Conservation (phyloP, 2,888 invertebrate species). For the Idaea aversata region DNA sequence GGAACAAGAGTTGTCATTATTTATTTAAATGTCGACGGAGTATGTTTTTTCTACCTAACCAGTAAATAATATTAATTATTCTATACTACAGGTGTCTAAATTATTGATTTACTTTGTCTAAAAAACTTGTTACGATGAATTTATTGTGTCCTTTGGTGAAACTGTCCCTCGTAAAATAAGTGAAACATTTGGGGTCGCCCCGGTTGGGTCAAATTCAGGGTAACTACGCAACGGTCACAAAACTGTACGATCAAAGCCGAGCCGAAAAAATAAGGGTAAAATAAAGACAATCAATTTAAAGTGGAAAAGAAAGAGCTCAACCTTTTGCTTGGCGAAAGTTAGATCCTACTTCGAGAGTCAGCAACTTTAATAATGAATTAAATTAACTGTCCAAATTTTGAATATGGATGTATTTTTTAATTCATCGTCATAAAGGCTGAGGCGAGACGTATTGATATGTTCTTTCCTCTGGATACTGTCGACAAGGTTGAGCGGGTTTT, state of each 20-base stretch:
- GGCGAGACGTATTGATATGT: too few species aligned
- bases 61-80: background rate
- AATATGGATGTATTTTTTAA: too few species aligned
- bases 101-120: constrained; percentile 55
- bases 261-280: constrained; percentile 5
- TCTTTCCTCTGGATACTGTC: too few species aligned
- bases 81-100: constrained; percentile 35
- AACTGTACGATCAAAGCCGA: constrained; percentile 17
- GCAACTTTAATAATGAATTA: too few species aligned
- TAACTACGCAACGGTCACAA: constrained; percentile 36
- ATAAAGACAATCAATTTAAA: background rate
- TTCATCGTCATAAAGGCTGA: too few species aligned
- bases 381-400: too few species aligned
- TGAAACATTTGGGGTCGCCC: constrained; percentile 24
- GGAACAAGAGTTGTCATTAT: background rate
- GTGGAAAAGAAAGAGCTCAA: background rate
- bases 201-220: constrained; percentile 33
- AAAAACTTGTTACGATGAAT: constrained; percentile 37
- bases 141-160: constrained; percentile 31
- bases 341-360: too few species aligned
- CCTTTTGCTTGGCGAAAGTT: too few species aligned
- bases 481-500: too few species aligned
- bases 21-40: background rate
- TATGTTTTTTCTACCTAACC: background rate
- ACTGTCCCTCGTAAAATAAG: constrained; percentile 30